These are phyloP conservation scores for Heliornis fulica DNA, from an alignment of 2,113 vertebrate species.

Conservation along the genomic window DNA sequence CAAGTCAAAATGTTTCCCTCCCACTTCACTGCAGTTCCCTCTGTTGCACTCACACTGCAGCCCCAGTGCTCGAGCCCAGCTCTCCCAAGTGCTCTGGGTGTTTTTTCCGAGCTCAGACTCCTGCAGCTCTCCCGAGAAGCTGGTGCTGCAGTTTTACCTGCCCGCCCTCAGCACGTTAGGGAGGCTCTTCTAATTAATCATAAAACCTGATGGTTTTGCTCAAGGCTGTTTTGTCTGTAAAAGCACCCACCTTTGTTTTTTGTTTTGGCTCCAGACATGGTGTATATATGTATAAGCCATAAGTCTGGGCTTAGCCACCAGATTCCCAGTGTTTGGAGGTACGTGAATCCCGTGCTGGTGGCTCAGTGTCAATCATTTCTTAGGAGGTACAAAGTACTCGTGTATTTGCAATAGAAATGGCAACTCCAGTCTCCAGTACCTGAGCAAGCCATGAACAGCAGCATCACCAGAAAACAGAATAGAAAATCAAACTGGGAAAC, in stretches of 20 bases:
- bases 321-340: conserved; percentile 57
- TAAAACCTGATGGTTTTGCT: neutral
- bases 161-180: neutral
- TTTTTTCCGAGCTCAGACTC: accelerated
- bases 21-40: accelerated
- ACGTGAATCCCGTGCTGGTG: conserved; percentile 29
- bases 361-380: neutral
- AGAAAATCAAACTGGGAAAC: conserved; percentile 25
- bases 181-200: neutral
- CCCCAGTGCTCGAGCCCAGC: neutral
- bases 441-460: neutral
- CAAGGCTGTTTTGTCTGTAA: neutral
- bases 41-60: neutral
- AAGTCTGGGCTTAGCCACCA: neutral
- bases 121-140: neutral
- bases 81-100: neutral
- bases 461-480: neutral
- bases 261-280: neutral
- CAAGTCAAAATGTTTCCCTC: neutral
- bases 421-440: neutral
- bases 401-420: neutral
- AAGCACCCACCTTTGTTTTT: neutral
- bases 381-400: neutral
- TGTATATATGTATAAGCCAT: neutral
- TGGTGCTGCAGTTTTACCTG: neutral